Evolutionary conservation across 2,113 vertebrate genomes (phyloP).

Genomic region (Actenoides lindsayi): DNA sequence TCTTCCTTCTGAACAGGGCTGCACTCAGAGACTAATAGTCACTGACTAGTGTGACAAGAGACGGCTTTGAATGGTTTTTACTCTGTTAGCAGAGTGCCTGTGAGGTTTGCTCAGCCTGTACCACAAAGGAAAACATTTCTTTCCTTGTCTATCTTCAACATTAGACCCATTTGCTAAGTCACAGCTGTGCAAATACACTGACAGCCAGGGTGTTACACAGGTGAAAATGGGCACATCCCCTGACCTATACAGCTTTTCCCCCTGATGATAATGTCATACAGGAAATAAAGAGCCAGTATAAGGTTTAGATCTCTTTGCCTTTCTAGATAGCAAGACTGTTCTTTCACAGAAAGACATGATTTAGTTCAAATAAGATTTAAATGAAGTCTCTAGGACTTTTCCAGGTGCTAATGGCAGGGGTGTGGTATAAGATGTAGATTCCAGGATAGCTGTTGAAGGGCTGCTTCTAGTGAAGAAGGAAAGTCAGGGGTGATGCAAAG

Average conservation of each 20-base stretch:
- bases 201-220: background rate
- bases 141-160: background rate
- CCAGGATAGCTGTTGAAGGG: background rate
- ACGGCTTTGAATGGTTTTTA: slow-evolving; percentile 1
- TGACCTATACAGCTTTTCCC: background rate
- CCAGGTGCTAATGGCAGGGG: background rate
- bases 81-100: slow-evolving; percentile 8
- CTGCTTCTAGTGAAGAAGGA: background rate
- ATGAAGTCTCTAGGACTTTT: background rate
- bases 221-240: background rate
- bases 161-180: slow-evolving; percentile 10
- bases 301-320: background rate
- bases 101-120: background rate
- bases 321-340: background rate
- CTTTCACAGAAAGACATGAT: background rate
- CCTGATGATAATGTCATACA: background rate
- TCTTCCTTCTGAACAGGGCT: background rate
- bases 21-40: background rate
- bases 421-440: background rate
- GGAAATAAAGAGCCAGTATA: background rate
- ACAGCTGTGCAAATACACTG: slow-evolving; percentile 27
- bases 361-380: background rate
- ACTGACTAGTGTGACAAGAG: background rate
- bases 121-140: slow-evolving; percentile 8
- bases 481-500: background rate